These are phyloP conservation scores for Garrulus glandarius DNA, from an alignment of 2,797 vertebrate genomes.

Conservation along the genomic window DNA sequence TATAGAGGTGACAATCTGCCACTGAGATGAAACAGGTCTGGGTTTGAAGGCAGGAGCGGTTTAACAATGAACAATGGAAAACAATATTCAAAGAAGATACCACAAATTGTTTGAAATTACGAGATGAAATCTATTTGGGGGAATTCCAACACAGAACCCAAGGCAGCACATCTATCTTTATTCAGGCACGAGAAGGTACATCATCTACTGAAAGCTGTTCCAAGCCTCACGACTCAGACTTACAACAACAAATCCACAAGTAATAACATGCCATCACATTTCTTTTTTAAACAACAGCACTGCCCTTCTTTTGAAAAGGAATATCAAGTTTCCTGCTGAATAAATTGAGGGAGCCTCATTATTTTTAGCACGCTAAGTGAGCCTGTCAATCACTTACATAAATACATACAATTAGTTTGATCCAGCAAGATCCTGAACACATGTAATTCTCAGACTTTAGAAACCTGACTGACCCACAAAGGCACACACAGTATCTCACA, in stretches of 20 bases:
- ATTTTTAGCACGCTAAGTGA: constrained; percentile 27
- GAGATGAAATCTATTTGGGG: background rate
- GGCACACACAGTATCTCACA: background rate
- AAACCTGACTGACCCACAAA: background rate
- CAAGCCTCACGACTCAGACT: background rate
- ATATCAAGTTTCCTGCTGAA: constrained; percentile 21
- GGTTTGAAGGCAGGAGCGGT: background rate
- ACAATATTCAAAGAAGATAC: background rate
- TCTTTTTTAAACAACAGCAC: background rate
- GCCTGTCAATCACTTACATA: background rate
- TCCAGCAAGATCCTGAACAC: constrained; percentile 2
- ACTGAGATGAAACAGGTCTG: background rate
- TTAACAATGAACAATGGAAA: background rate
- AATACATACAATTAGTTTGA: constrained; percentile 1
- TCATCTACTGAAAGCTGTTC: background rate
- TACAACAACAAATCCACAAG: background rate
- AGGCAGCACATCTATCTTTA: background rate
- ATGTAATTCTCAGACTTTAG: background rate
- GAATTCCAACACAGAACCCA: background rate
- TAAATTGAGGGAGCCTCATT: constrained; percentile 15
- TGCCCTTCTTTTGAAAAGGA: background rate
- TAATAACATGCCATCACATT: background rate
- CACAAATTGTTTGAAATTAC: background rate
- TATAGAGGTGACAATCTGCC: background rate
- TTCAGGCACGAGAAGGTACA: background rate